These are phyloP conservation scores for Mantis religiosa DNA, from an alignment of 2,888 invertebrate genomes.

Conservation along the genomic window DNA sequence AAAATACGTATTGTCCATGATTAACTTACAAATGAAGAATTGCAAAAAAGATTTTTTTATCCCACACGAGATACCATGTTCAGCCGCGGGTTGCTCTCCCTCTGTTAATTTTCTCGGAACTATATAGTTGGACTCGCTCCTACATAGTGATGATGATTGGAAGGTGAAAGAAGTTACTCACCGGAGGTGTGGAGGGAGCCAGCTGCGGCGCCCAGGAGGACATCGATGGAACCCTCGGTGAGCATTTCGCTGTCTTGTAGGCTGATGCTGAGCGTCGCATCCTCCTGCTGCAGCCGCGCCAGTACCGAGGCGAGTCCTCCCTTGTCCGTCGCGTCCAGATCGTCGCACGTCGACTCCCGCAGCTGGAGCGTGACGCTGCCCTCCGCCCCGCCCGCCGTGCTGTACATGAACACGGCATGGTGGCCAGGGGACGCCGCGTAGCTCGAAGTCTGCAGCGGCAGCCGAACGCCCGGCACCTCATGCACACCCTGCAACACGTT, in stretches of 20 bases:
- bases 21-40: too few relatives aligned
- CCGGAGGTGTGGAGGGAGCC: constrained; percentile 43
- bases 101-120: too few relatives aligned
- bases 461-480: constrained; percentile 36
- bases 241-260: constrained; percentile 73
- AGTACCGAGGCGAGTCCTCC: constrained; percentile 47
- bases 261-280: constrained; percentile 65
- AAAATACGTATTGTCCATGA: too few relatives aligned
- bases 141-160: too few relatives aligned
- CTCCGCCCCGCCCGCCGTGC: constrained; percentile 55
- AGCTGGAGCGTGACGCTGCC: constrained; percentile 61
- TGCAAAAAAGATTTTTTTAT: too few relatives aligned
- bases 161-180: constrained; percentile 19
- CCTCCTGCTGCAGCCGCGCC: constrained; percentile 52
- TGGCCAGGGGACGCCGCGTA: constrained; percentile 35
- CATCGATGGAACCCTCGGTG: constrained; percentile 50
- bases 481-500: constrained; percentile 33
- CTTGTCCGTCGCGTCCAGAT: constrained; percentile 43
- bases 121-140: too few relatives aligned
- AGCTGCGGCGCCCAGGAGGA: constrained; percentile 54
- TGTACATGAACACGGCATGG: constrained; percentile 63
- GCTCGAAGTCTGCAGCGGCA: constrained; percentile 35
- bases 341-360: constrained; percentile 46
- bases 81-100: too few relatives aligned
- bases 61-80: too few relatives aligned